Conservation (phyloP, 2,888 invertebrate species). For the Parnassius orleans region DNA sequence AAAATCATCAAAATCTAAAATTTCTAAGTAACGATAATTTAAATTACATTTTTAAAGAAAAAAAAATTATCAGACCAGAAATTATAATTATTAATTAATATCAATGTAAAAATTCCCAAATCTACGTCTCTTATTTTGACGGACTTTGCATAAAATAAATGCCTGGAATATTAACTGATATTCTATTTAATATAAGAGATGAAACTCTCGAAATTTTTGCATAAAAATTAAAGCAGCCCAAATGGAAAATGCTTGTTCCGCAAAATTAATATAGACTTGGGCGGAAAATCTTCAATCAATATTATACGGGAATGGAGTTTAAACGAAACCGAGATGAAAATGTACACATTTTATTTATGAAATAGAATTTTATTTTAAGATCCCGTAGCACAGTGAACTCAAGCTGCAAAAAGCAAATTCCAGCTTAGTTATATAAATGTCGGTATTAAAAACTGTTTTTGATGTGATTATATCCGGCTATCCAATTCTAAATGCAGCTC, state of each 20-base stretch:
- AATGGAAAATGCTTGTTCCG: slow-evolving; percentile 25
- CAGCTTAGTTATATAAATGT: too few relatives aligned
- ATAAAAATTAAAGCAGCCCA: slow-evolving; percentile 19
- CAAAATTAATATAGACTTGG: slow-evolving; percentile 13
- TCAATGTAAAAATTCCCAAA: too few relatives aligned
- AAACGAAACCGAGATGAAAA: neutral
- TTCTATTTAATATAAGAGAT: slow-evolving; percentile 4
- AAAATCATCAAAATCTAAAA: too few relatives aligned
- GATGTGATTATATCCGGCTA: too few relatives aligned
- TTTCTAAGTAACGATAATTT: too few relatives aligned
- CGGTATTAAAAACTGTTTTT: too few relatives aligned
- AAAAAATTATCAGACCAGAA: too few relatives aligned
- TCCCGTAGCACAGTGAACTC: too few relatives aligned
- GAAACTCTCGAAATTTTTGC: slow-evolving; percentile 10
- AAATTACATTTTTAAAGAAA: too few relatives aligned
- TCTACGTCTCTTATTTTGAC: neutral
- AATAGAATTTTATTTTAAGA: neutral
- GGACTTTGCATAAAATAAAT: neutral
- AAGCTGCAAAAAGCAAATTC: too few relatives aligned
- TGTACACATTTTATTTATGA: neutral
- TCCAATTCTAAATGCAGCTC: too few relatives aligned
- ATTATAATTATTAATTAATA: too few relatives aligned
- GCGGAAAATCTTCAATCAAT: slow-evolving; percentile 16
- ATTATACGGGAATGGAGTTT: slow-evolving; percentile 8
- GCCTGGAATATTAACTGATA: slow-evolving; percentile 4